These are phyloP conservation scores for Caiman crocodilus DNA, from an alignment of 2,797 vertebrate species.

Conservation along the genomic window DNA sequence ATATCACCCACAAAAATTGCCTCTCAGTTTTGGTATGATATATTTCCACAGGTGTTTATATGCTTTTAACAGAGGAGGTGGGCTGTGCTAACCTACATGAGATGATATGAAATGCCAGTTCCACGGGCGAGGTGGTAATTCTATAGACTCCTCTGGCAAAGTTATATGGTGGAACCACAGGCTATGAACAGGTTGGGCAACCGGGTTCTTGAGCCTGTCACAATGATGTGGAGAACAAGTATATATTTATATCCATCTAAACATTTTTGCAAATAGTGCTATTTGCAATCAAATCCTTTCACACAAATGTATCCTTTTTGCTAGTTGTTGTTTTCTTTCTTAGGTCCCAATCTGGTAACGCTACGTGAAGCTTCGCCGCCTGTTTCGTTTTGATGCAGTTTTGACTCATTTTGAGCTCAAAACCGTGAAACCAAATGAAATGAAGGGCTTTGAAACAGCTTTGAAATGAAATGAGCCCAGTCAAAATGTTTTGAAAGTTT, in stretches of 20 bases:
- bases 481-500: too few relatives aligned
- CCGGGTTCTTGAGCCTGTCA: not conserved
- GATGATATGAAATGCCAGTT: not conserved
- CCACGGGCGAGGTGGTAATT: not conserved
- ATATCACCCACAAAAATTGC: too few relatives aligned
- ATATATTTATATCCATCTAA: not conserved
- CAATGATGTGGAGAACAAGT: slow-evolving; percentile 27
- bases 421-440: too few relatives aligned
- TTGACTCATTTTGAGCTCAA: too few relatives aligned
- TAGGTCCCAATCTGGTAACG: not conserved
- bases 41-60: not conserved
- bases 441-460: too few relatives aligned
- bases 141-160: not conserved
- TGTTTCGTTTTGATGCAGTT: too few relatives aligned
- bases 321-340: not conserved
- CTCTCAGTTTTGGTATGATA: too few relatives aligned
- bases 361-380: too few relatives aligned
- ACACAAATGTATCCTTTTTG: not conserved
- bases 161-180: not conserved
- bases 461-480: too few relatives aligned
- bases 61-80: not conserved
- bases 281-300: not conserved
- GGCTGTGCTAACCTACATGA: not conserved
- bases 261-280: not conserved
- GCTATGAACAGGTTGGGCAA: slow-evolving; percentile 4